Conservation (phyloP, 2,888 invertebrate genomes). For the Yponomeuta plumbellus region DNA sequence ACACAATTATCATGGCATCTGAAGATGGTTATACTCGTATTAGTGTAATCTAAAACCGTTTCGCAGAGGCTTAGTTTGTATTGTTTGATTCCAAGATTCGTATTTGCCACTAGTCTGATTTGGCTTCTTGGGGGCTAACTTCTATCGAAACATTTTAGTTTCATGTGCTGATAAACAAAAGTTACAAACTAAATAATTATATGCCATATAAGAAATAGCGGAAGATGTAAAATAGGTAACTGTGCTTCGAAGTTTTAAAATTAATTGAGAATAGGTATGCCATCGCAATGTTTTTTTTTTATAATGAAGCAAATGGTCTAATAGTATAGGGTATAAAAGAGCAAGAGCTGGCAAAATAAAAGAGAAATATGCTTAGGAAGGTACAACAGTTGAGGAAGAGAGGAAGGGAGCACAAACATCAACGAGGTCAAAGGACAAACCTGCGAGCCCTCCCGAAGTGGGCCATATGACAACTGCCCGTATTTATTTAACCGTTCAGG, state of each 20-base stretch:
- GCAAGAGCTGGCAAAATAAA: constrained; percentile 35
- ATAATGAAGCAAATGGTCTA: constrained; percentile 19
- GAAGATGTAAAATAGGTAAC: constrained; percentile 30
- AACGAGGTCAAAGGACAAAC: constrained; percentile 75
- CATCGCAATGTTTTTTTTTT: constrained; percentile 15
- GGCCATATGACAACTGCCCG: constrained; percentile 81
- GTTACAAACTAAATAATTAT: constrained; percentile 37
- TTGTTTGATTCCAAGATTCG: background rate
- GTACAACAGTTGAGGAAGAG: constrained; percentile 47
- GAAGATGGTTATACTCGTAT: background rate
- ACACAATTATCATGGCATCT: background rate
- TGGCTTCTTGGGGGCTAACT: background rate
- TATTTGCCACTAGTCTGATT: background rate
- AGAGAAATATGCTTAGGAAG: constrained; percentile 25
- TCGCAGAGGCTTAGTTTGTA: background rate
- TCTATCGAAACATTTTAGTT: constrained; percentile 28
- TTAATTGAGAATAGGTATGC: constrained; percentile 4
- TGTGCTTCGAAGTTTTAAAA: constrained; percentile 5
- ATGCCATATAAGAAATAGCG: constrained; percentile 38
- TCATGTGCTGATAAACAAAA: constrained; percentile 76
- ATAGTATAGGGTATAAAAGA: constrained; percentile 37
- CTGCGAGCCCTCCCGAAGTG: constrained; percentile 81
- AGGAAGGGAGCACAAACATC: constrained; percentile 71
- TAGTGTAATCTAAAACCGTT: background rate
- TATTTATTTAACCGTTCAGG: constrained; percentile 78